Evolutionary conservation across 2,113 vertebrate genomes (phyloP).

Genomic region (Pteronura brasiliensis): DNA sequence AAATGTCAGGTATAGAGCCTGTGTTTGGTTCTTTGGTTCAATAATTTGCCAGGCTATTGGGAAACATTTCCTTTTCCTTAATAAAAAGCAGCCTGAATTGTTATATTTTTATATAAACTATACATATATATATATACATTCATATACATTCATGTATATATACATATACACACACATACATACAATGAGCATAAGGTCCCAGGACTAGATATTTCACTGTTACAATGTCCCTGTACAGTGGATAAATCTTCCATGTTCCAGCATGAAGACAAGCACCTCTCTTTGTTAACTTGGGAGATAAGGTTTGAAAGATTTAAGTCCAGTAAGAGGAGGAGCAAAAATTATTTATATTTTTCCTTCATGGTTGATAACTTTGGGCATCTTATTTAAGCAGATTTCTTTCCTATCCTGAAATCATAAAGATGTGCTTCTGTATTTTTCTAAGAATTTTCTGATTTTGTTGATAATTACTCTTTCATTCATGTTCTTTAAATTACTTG

Average conservation of each 20-base stretch:
- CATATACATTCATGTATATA: too few relatives aligned
- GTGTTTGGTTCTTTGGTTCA: background rate
- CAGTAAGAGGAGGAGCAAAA: background rate
- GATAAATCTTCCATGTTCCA: background rate
- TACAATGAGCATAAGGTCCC: background rate
- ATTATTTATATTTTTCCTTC: background rate
- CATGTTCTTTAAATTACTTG: background rate
- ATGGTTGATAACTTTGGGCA: background rate
- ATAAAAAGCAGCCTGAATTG: background rate
- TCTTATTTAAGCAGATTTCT: background rate
- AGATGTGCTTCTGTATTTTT: background rate
- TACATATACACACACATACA: background rate
- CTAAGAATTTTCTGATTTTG: background rate
- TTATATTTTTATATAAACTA: background rate
- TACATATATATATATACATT: too few relatives aligned
- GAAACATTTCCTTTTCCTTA: background rate
- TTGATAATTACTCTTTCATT: background rate
- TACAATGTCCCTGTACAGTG: background rate
- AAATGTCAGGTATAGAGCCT: background rate
- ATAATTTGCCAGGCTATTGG: background rate
- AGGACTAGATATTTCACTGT: background rate
- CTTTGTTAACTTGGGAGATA: background rate
- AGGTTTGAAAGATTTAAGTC: background rate
- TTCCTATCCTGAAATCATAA: background rate
- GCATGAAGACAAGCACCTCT: background rate